phyloP scores from a whole-genome alignment of 2,888 invertebrate genomes.

The Polyommatus iphigenia region DNA sequence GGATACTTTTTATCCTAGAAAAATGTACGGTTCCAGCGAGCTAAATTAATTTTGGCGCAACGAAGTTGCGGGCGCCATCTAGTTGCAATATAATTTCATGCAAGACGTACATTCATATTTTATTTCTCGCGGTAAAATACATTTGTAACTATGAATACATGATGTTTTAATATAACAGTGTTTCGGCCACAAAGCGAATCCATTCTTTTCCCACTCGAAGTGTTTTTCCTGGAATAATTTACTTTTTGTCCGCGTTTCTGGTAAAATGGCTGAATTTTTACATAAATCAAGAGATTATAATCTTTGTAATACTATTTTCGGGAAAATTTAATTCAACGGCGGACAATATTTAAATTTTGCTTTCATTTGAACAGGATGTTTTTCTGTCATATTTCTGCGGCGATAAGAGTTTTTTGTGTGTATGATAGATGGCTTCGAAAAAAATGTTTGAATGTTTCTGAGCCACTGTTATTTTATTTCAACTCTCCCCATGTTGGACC shows the following conservation, averaged over 20 bases:
- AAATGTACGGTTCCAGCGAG: too few species aligned
- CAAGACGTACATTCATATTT: background rate
- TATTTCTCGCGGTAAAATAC: background rate
- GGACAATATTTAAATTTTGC: slow-evolving; percentile 27
- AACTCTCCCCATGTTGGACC: too few species aligned
- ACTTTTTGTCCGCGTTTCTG: slow-evolving; percentile 45
- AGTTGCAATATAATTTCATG: too few species aligned
- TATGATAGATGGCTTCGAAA: background rate
- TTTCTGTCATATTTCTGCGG: slow-evolving; percentile 14
- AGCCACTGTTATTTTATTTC: background rate
- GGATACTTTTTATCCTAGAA: too few species aligned
- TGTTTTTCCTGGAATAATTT: slow-evolving; percentile 48
- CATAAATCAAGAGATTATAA: slow-evolving; percentile 50
- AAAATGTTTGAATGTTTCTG: background rate
- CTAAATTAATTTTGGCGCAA: too few species aligned
- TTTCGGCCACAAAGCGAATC: background rate
- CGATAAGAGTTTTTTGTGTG: slow-evolving; percentile 10
- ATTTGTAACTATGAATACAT: background rate
- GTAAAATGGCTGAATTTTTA: slow-evolving; percentile 42
- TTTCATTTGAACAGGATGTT: slow-evolving; percentile 20
- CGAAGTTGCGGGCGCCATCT: too few species aligned
- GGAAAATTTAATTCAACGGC: slow-evolving; percentile 27
- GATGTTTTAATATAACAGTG: background rate
- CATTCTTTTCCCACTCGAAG: slow-evolving; percentile 36
- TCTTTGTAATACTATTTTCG: slow-evolving; percentile 50